phyloP scores from a whole-genome alignment of 2,797 vertebrate genomes.

The Acomys russatus region DNA sequence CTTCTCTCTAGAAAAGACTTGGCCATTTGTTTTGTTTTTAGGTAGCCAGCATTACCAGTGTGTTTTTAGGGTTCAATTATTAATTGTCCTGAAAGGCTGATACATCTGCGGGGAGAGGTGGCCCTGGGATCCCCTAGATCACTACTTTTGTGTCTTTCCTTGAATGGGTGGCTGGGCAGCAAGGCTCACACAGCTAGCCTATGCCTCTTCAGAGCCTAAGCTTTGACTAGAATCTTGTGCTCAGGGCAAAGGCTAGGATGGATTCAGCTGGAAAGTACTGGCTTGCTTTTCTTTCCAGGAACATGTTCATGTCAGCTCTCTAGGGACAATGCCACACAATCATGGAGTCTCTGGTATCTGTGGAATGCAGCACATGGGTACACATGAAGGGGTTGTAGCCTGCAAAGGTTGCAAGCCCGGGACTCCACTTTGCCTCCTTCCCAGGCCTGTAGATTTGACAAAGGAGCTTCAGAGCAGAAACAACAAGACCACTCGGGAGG shows the following conservation, averaged over 20 bases:
- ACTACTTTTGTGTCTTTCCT: background rate
- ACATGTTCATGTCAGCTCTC: conserved; percentile 39
- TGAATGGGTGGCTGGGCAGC: background rate
- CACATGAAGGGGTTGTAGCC: background rate
- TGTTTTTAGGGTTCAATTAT: conserved; percentile 11
- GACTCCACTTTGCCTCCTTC: fast-evolving
- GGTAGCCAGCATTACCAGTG: background rate
- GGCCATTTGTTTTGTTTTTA: background rate
- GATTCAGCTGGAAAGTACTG: background rate
- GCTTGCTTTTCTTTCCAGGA: background rate
- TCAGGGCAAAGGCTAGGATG: background rate
- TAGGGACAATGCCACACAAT: conserved; percentile 49
- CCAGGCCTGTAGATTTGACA: background rate
- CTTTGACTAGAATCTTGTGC: background rate
- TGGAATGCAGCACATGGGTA: conserved; percentile 52
- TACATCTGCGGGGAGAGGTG: background rate
- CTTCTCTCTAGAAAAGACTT: conserved; percentile 48
- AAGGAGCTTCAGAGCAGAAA: background rate
- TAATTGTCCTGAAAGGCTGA: background rate
- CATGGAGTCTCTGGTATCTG: background rate
- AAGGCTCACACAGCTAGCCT: no score
- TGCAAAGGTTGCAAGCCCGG: background rate
- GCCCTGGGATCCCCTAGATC: background rate
- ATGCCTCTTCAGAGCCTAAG: fast-evolving
- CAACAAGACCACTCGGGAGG: conserved; percentile 47